Conservation (phyloP, 2,888 invertebrate species). For the Eristalis intricaria region DNA sequence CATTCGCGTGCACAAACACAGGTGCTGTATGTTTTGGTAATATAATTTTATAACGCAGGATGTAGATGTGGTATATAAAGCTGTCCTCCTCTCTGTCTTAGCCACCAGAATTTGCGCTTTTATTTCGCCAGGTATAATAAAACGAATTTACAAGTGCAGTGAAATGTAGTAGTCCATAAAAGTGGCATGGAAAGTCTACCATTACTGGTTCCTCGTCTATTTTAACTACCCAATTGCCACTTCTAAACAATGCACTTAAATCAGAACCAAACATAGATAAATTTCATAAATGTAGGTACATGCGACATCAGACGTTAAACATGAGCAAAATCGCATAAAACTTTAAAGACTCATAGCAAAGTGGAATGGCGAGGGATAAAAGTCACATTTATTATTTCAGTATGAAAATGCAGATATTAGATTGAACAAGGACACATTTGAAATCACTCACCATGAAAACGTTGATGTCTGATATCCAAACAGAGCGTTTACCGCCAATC, state of each 20-base stretch:
- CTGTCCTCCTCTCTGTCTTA: not conserved
- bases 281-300: not conserved
- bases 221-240: conserved; percentile 41
- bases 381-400: not conserved
- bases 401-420: not conserved
- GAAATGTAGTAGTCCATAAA: conserved; percentile 40
- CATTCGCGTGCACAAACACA: not conserved
- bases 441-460: not conserved
- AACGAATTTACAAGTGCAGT: conserved; percentile 66
- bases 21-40: conserved; percentile 50
- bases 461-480: too few species aligned
- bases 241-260: conserved; percentile 50
- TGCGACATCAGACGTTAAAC: not conserved
- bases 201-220: conserved; percentile 11
- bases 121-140: conserved; percentile 53
- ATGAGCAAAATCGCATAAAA: not conserved
- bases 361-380: not conserved
- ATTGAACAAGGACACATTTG: not conserved
- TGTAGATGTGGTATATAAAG: conserved; percentile 32
- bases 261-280: not conserved
- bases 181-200: not conserved
- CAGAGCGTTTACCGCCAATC: too few species aligned
- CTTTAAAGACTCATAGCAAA: not conserved
- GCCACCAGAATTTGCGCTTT: not conserved
- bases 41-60: conserved; percentile 54